Conservation (phyloP, 2,113 vertebrate species). For the Lathamus discolor region DNA sequence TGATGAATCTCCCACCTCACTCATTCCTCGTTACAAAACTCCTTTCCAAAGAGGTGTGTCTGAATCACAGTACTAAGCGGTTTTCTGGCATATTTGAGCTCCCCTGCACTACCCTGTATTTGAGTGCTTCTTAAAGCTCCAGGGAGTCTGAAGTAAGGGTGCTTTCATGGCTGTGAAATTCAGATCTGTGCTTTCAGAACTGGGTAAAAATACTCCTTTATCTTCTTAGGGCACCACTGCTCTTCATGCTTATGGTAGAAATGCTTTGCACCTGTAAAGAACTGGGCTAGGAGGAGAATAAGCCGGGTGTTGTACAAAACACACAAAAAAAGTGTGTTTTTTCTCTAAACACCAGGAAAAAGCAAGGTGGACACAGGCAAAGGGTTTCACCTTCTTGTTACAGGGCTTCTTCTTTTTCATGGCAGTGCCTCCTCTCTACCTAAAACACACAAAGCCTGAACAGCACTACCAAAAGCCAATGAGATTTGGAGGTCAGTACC, state of each 20-base stretch:
- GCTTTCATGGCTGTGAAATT: not conserved
- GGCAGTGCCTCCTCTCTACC: not conserved
- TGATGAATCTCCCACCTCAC: not conserved
- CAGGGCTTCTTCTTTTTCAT: not conserved
- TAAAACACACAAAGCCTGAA: not conserved
- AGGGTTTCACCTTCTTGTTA: not conserved
- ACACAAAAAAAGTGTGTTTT: not conserved
- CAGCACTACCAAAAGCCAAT: not conserved
- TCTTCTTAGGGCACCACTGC: not conserved
- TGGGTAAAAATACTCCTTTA: not conserved
- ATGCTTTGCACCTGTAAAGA: not conserved
- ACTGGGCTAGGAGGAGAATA: not conserved
- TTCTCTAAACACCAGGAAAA: not conserved
- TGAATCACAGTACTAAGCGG: rapidly evolving
- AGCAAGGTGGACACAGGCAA: not conserved
- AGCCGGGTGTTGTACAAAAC: not conserved
- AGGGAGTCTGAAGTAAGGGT: not conserved
- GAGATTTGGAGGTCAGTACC: constrained; percentile 14
- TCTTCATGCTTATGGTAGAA: not conserved
- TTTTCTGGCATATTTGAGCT: not conserved
- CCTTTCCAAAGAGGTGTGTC: not conserved
- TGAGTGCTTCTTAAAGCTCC: not conserved
- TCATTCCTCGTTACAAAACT: not conserved
- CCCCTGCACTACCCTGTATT: not conserved
- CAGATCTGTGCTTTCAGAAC: not conserved